phyloP scores from a whole-genome alignment of 2,888 invertebrate genomes.

The Penaeus monodon region DNA sequence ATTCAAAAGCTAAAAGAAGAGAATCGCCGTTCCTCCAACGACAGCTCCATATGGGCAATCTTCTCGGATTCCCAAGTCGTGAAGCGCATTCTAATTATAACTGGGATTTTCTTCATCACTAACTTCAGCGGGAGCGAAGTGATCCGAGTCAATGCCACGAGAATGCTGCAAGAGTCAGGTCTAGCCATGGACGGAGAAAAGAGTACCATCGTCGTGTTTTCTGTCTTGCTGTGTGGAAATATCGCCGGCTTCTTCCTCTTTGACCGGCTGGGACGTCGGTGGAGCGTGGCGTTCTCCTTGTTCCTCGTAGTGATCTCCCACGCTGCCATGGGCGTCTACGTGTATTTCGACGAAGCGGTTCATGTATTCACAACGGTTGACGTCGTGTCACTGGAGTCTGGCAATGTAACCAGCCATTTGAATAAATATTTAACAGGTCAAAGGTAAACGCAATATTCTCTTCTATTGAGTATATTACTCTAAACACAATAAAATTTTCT shows the following conservation, averaged over 20 bases:
- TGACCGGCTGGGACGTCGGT: constrained; percentile 37
- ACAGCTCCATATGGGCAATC: background rate
- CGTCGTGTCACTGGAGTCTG: no score
- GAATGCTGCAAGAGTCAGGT: constrained; percentile 26
- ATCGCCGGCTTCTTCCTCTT: constrained; percentile 1
- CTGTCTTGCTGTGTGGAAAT: background rate
- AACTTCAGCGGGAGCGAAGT: constrained; percentile 30
- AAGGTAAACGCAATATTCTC: no score
- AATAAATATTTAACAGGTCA: no score
- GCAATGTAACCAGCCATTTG: no score
- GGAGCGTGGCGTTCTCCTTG: constrained; percentile 24
- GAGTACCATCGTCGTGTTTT: constrained; percentile 26
- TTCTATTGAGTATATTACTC: no score
- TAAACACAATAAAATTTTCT: no score
- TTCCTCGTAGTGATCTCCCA: constrained; percentile 1
- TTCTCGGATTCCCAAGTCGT: constrained; percentile 4
- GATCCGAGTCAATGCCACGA: constrained; percentile 14
- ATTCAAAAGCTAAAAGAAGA: constrained; percentile 1
- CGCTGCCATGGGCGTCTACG: constrained; percentile 2
- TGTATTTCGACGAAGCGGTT: no score
- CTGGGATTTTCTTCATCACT: constrained; percentile 3
- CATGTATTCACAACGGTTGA: no score
- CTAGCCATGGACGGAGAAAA: constrained; percentile 10
- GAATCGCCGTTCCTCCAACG: background rate
- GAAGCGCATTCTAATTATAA: background rate